Conservation (phyloP, 2,797 vertebrate genomes). For the Sebastes hubbsi region DNA sequence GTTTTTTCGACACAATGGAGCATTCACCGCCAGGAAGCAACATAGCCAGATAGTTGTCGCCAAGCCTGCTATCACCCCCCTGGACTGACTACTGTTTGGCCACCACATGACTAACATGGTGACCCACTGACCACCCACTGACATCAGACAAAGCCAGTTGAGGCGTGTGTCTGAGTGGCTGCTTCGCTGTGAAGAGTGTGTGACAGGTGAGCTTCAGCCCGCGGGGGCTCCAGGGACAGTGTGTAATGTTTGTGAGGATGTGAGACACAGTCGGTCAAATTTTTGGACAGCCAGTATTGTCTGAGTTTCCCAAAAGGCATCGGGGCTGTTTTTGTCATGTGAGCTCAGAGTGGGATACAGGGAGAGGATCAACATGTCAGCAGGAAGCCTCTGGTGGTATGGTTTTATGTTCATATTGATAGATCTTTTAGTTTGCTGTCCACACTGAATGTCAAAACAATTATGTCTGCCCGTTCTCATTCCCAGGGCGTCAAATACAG, state of each 20-base stretch:
- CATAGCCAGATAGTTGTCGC: constrained; percentile 28
- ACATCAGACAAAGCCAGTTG: constrained; percentile 3
- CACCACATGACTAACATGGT: constrained; percentile 21
- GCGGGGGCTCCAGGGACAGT: constrained; percentile 13
- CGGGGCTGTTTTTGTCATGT: not conserved
- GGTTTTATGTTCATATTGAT: not conserved
- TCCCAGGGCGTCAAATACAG: too few relatives aligned
- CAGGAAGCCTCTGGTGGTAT: not conserved
- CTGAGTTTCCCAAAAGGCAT: constrained; percentile 23
- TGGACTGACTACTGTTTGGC: not conserved
- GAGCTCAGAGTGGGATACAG: not conserved
- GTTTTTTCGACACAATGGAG: constrained; percentile 48
- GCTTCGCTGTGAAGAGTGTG: not conserved
- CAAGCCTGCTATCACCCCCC: constrained; percentile 1
- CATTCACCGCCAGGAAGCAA: constrained; percentile 47
- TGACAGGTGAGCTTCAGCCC: constrained; percentile 26
- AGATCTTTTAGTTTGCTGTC: not conserved
- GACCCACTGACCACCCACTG: constrained; percentile 38
- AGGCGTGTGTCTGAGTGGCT: not conserved
- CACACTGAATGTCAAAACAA: not conserved
- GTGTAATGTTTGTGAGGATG: constrained; percentile 5
- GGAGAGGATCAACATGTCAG: constrained; percentile 24
- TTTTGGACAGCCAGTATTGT: constrained; percentile 3
- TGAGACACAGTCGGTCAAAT: not conserved
- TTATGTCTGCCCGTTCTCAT: not conserved